Evolutionary conservation across 2,113 vertebrate species (phyloP), one percentile per base, ranked within the genome.

Genomic region (Rhinolophus sinicus): DNA sequence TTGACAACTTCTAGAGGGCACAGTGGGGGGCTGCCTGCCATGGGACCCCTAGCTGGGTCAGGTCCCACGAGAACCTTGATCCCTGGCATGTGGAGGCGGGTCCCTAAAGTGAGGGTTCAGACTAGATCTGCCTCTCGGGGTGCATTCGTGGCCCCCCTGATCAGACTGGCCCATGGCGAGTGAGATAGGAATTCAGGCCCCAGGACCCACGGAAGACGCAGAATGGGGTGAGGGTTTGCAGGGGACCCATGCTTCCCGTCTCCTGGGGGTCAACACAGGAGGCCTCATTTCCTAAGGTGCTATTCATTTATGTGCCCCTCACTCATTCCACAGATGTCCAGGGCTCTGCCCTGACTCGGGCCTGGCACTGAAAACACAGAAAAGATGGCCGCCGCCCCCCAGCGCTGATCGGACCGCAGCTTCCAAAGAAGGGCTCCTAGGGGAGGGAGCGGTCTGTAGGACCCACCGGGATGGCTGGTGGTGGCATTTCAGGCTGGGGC

Each of bases 261-360:
- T 38, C 69, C 10, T 3, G 40, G 28, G 10, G 54, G 1, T 21
- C 22, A 5, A 38, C 1, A 0, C 2, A 6, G 19, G 8, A 24
- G 33, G 13, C 30, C 47, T 8, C 24, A 0, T 30, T 40, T 24
- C 7, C 65, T 3, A 47, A 7, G 35, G n/a, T 14, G 28, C 6
- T 1, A 0, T 14, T n/a, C 65, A 30, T 47, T 19, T 9, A 3
- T 1, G 7, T 1, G 0, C 0, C 15, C 3, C 24, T 58, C 28
- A 7, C 14, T 60, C 84, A 14, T n/a, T 30, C 35, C 2, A 3
- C 0, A 38, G 22, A 65, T 0, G 2, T 26, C 30, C 6, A 1
- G 44, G 0, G 6, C 15, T 15, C 52, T 30, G 6, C 8, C 52
- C 0, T 0, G 3, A 9, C 40, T 2, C 10, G 12, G 26, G 33